A percentile compares a stretch with the other conserved stretches of the same genome.
Conservation (phyloP, 2,113 vertebrate genomes). For the Aphelocoma coerulescens region DNA sequence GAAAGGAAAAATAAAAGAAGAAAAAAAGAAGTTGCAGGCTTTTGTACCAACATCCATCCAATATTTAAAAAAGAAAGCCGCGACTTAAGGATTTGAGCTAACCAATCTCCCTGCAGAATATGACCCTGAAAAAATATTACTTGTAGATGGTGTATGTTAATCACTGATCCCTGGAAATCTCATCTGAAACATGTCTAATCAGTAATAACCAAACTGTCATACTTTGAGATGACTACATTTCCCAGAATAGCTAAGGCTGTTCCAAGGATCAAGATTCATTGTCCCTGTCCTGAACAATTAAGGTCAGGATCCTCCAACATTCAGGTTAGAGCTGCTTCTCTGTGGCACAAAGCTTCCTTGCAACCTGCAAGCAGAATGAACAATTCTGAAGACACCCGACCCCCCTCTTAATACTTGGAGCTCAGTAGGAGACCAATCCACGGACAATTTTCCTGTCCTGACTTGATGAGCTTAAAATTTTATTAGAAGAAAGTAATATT, state of each 20-base stretch:
- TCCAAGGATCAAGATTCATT: slow-evolving; percentile 59
- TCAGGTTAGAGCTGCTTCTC: background rate
- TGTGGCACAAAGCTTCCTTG: background rate
- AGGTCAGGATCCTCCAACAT: slow-evolving; percentile 43
- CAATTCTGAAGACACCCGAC: background rate
- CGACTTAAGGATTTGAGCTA: background rate
- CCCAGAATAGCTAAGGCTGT: slow-evolving; percentile 52
- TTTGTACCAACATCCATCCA: background rate
- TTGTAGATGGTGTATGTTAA: slow-evolving; percentile 45
- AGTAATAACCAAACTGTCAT: slow-evolving; percentile 59
- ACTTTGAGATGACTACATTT: slow-evolving; percentile 53
- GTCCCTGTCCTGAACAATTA: slow-evolving; percentile 60
- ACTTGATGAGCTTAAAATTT: slow-evolving; percentile 50
- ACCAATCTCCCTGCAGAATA: background rate
- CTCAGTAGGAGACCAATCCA: slow-evolving; percentile 51
- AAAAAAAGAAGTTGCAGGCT: background rate
- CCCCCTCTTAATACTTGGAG: background rate
- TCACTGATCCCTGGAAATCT: slow-evolving; percentile 53
- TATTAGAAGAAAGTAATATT: slow-evolving; percentile 56
- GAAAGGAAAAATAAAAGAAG: background rate
- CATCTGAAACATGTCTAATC: slow-evolving; percentile 58
- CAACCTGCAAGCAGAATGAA: background rate
- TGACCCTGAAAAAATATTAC: slow-evolving; percentile 28
- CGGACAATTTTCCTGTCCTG: slow-evolving; percentile 54
- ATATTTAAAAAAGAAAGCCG: background rate